Base-by-base conservation (phyloP, 2,797 vertebrate genomes). In the Rhinella marina region DNA sequence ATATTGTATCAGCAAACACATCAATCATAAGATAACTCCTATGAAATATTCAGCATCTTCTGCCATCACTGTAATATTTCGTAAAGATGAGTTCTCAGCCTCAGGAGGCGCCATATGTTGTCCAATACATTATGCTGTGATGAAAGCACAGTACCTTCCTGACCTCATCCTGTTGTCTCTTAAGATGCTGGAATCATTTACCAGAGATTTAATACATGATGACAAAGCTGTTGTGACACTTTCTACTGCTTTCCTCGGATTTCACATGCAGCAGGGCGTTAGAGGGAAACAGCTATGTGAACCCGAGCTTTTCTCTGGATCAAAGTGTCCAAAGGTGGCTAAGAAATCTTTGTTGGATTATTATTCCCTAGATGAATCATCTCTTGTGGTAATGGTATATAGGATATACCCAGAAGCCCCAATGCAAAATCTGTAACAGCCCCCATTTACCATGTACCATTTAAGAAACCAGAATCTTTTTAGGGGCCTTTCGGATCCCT, bases 161-260 rank as follows among this genome's bases (percentile, higher is more conserved):
- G 77, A 72, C 50, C 77, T 52, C 57, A 66, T 86, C 64, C 73
- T 56, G 10, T 21, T 73, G 41, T 25, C 52, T 81, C 32, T 59
- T 25, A 25, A 57, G 56, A 21, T 75, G 72, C 23, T 12, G 19
- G 16, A 23, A 62, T 81, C 54, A 57, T 56, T 61, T 68, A 81
- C 23, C 16, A 62, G 17, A 17, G 56, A 41, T 41, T 81, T 81
- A 81, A 87, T 62, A 61, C 16, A 48, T 0, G 14, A 9, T 81
- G 78, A 72, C 17, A 50, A 87, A 52, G 68, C 54, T 70, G 23
- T 61, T 72, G 29, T 87, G 85, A 70, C 78, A 81, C 11, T 27
- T 56, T 70, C 64, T 70, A 72, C 81, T 68, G 62, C 48, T 81
- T 61, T 81, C 64, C 0, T n/a, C 66, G 2, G 23, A 75, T 41